These are phyloP conservation scores for Alloscopus bannaensis DNA, from an alignment of 2,888 invertebrate species.

Conservation along the genomic window DNA sequence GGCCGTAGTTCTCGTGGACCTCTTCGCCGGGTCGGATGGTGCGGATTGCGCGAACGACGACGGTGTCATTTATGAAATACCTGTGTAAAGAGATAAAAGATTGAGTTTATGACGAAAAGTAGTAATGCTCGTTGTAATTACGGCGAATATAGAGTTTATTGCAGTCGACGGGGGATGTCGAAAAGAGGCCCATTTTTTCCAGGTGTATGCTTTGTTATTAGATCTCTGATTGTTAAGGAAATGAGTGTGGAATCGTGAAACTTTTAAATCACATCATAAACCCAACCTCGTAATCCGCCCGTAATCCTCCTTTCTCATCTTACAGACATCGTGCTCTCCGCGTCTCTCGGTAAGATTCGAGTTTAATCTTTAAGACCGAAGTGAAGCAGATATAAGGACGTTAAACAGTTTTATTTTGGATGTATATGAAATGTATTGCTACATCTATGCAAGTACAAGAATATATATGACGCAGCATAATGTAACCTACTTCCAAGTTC, in stretches of 20 bases:
- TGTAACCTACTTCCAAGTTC: no score
- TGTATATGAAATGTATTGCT: not conserved
- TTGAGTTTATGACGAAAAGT: not conserved
- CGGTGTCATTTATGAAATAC: slow-evolving; percentile 84
- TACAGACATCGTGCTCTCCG: no score
- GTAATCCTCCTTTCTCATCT: slow-evolving; percentile 28
- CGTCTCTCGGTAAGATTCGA: slow-evolving; percentile 16
- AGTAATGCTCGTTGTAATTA: not conserved
- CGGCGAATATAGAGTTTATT: not conserved
- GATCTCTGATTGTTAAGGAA: not conserved
- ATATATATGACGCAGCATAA: not conserved
- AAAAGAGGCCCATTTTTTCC: not conserved
- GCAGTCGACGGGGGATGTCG: not conserved
- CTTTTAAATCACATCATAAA: slow-evolving; percentile 31
- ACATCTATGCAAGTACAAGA: not conserved
- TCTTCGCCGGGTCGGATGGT: slow-evolving; percentile 81
- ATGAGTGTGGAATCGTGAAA: slow-evolving; percentile 4
- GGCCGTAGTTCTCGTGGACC: slow-evolving; percentile 91
- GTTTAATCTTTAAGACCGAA: slow-evolving; percentile 4
- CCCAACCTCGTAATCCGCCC: slow-evolving; percentile 14
- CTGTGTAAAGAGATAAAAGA: slow-evolving; percentile 76
- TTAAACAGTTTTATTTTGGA: no score
- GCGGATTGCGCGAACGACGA: slow-evolving; percentile 83
- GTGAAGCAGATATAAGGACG: no score
- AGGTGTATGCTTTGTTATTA: not conserved